Base-by-base conservation (phyloP, 2,113 vertebrate genomes). In the Carassius carassius region DNA sequence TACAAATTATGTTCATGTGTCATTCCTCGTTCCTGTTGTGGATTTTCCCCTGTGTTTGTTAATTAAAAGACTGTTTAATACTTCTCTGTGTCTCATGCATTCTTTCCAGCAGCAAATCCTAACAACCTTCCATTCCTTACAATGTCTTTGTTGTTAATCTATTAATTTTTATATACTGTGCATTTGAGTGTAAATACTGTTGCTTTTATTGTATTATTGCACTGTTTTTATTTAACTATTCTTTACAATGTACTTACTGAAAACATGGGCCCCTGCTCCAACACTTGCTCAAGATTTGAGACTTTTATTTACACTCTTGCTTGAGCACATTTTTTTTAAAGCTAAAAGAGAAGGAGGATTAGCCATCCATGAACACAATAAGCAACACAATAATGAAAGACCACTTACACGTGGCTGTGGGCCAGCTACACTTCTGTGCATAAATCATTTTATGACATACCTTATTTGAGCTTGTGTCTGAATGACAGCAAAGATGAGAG, bases 311-410 rank as follows among this genome's bases (percentile, higher is more conserved):
- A 21, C 63, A 25, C 47, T 47, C 16, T 58, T 16, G 5, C 56
- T 69, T 69, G n/a, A 25, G 44, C 54, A 77, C n/a, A 51, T 79
- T 2, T 85, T 85, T 85, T 21, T 60, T 83, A 35, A 63, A 60
- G 54, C 29, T 17, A 47, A 74, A 47, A 83, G 16, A 25, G 12
- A 51, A 54, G 16, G 51, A 14, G 29, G 79, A 82, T 82, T 69
- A 84, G 54, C 51, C 81, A 84, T 47, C 85, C 87, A 58, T 77
- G 74, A 82, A 72, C 82, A 82, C 49, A 87, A 85, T 80, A 88
- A 84, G 75, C 44, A 58, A 69, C 19, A 54, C 67, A 49, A 84
- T 65, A 84, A 85, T 85, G 62, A 81, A 70, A 44, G 9, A 1
- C 47, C 80, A 75, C 69, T 80, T 89, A 82, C 79, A 79, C 83